Evolutionary conservation across 2,888 invertebrate genomes (phyloP), one percentile per base, ranked within the genome.

Genomic region (Brachypalpus laphriformis): DNA sequence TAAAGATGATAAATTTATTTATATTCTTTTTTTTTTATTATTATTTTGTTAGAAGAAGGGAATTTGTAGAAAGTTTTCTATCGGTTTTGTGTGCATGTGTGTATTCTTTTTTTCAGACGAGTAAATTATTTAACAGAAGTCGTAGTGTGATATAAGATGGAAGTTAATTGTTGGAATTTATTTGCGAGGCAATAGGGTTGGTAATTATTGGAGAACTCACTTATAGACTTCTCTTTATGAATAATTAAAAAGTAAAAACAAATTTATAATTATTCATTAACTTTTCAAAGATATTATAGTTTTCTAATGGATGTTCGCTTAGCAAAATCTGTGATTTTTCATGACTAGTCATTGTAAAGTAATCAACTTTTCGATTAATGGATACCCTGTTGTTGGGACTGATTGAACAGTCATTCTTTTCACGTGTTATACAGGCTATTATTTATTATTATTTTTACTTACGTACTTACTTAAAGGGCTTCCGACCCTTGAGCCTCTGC

Each of bases 1-100:
- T 76, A 9, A 34, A 49, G 66, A 75, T 66, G 65, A 42, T 63
- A 56, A 20, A 18, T 57, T 57, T 75, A 37, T 74, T 51, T 61
- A 9, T 31, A 5, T 49, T 65, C 20, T 9, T 45, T 42, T 11
- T 11, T 8, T 42, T n/a, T n/a, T n/a, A n/a, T n/a, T n/a, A n/a
- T n/a, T n/a, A n/a, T n/a, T n/a, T n/a, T 6, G 16, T 20, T 68
- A 34, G 34, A 3, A 20, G 34, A 49, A 49, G 14, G 22, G 37
- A 71, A 72, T 40, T 61, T 66, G 16, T 70, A 31, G 45, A 45
- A 45, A 70, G 49, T 28, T 56, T 68, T 68, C 51, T 28, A 16
- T 42, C 28, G n/a, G 63, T 34, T 63, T 63, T 22, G 42, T 51
- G 51, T 31, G 6, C 25, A n/a, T 25, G 5, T 25, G 25, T 54